Base-by-base conservation (phyloP, 2,797 vertebrate genomes). In the Echeneis naucrates region DNA sequence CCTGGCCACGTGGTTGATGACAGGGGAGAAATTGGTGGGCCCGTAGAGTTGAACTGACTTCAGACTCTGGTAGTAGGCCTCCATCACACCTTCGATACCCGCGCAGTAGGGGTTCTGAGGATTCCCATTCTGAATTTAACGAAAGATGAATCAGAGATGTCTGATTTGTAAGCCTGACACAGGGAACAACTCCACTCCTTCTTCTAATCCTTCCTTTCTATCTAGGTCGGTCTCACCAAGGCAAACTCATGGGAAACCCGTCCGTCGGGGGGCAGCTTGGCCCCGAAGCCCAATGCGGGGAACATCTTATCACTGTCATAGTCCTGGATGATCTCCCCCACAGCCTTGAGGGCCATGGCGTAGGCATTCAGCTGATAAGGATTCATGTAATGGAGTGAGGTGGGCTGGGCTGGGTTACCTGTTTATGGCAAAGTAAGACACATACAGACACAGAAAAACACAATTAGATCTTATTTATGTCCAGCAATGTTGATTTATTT, bases 221-320 rank as follows among this genome's bases (percentile, higher is more conserved):
- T 45, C 5, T 17, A 32, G 9, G 4, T 48, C 8, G 10, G 35
- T 42, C 95, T 94, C 92, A 99, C 98, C 95, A 99, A 89, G 56
- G 98, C 98, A 93, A 99, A 99, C 89, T 99, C 98, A 68, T 99
- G 98, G 45, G 97, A 99, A 75, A 99, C 92, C 50, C 97, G 95
- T 86, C 98, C 98, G 60, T 99, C 97, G 3, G 98, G 98, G 14
- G 98, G 98, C 78, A 99, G 94, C 83, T 97, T 97, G 89, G 98
- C 98, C 83, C 98, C 98, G 65, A 99, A 99, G 32, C 98, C 98
- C 76, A 99, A 93, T 0, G 98, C 98, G 0, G 98, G 98, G 89
- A 99, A 99, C 98, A 99, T 99, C 93, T 99, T 99, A 77, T 99
- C 98, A 47, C 96, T 98, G 92, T 99, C 98, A 30, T 99, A 99